Evolutionary conservation across 1,140 invertebrate species (phyloP).

Genomic region (Ectropis grisescens): DNA sequence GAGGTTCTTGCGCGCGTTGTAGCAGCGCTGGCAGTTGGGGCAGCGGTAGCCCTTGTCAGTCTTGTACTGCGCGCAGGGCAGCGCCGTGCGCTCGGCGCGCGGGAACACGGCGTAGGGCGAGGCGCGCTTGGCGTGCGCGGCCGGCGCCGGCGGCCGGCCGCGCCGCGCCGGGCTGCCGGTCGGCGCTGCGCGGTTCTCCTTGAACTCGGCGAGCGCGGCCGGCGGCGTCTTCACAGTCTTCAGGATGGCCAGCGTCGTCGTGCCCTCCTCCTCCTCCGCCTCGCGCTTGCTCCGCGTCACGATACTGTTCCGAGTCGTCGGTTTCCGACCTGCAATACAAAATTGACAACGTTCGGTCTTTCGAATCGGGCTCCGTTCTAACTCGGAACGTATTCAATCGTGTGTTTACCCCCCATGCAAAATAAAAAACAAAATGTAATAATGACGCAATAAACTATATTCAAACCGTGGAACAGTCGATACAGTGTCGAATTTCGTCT

Average conservation of each 20-base stretch:
- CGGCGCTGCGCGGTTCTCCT: slow-evolving; percentile 29
- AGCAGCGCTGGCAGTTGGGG: slow-evolving; percentile 70
- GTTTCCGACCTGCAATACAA: slow-evolving; percentile 50
- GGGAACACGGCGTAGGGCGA: slow-evolving; percentile 37
- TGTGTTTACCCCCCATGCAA: slow-evolving; percentile 6
- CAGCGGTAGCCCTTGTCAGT: slow-evolving; percentile 60
- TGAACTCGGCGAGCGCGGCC: slow-evolving; percentile 21
- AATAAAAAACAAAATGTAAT: slow-evolving; percentile 28
- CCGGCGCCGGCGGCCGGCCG: not conserved
- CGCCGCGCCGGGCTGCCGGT: slow-evolving; percentile 4
- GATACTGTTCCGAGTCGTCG: slow-evolving; percentile 36
- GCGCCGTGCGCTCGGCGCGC: slow-evolving; percentile 17
- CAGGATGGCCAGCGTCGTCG: slow-evolving; percentile 44
- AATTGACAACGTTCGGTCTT: slow-evolving; percentile 34
- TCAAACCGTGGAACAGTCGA: no score
- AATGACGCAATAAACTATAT: slow-evolving; percentile 32
- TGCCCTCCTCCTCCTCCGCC: slow-evolving; percentile 25
- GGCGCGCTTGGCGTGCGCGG: slow-evolving; percentile 4
- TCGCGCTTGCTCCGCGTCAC: slow-evolving; percentile 53
- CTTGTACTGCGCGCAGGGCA: slow-evolving; percentile 58
- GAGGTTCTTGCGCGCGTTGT: slow-evolving; percentile 73
- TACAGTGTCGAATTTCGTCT: no score
- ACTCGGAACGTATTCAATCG: not conserved
- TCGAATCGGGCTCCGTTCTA: slow-evolving; percentile 2
- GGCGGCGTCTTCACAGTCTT: slow-evolving; percentile 32